phyloP scores from a whole-genome alignment of 1,140 invertebrate genomes.

The Aphaenogaster floridana region DNA sequence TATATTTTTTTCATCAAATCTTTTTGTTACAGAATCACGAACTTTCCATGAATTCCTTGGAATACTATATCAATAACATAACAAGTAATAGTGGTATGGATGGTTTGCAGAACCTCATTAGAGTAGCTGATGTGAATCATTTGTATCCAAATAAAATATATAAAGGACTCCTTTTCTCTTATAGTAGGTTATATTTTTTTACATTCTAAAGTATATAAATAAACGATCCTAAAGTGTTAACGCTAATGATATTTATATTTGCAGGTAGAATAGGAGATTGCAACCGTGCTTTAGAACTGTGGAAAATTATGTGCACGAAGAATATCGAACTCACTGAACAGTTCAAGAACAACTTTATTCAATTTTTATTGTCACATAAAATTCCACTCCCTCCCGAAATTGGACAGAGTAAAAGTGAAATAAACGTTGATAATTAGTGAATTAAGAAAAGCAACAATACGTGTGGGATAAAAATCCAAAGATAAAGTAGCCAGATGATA shows the following conservation, averaged over 20 bases:
- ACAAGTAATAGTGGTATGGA: slow-evolving; percentile 76
- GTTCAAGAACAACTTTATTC: slow-evolving; percentile 73
- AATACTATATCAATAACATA: not conserved
- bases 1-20: not conserved
- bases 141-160: slow-evolving; percentile 84
- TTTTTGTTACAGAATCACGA: slow-evolving; percentile 69
- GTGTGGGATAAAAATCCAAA: not conserved
- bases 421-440: not conserved
- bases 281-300: slow-evolving; percentile 82
- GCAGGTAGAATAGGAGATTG: slow-evolving; percentile 86
- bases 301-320: slow-evolving; percentile 84
- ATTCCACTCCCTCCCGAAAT: not conserved
- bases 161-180: slow-evolving; percentile 85
- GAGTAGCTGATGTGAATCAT: slow-evolving; percentile 80
- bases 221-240: not conserved
- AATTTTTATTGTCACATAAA: slow-evolving; percentile 15
- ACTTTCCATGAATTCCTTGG: slow-evolving; percentile 79
- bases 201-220: not conserved
- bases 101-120: slow-evolving; percentile 64
- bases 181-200: slow-evolving; percentile 84
- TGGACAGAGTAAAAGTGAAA: not conserved
- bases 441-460: slow-evolving; percentile 15
- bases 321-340: slow-evolving; percentile 82
- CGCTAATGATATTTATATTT: slow-evolving; percentile 71
- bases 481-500: slow-evolving; percentile 80